Percentiles rank a stretch among this genome's conserved stretches.
These are phyloP conservation scores for Eriosoma lanigerum DNA, from an alignment of 1,140 invertebrate species.

Conservation along the genomic window DNA sequence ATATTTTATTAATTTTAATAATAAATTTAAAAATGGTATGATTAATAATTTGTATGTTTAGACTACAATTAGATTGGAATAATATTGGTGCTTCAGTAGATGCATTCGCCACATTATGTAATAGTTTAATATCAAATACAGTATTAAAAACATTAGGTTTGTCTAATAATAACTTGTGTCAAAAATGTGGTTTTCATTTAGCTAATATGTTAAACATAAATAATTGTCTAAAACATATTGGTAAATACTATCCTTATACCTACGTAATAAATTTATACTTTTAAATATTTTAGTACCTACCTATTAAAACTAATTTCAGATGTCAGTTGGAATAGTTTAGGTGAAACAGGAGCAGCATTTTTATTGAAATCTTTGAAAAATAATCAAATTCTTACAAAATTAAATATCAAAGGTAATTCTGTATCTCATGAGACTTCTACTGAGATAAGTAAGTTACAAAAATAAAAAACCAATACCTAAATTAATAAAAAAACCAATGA, in stretches of 20 bases:
- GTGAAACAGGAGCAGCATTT: neutral
- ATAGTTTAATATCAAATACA: conserved; percentile 30
- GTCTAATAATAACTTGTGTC: conserved; percentile 14
- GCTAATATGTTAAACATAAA: neutral
- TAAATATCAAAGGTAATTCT: conserved; percentile 25
- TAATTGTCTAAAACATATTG: conserved; percentile 32
- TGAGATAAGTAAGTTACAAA: conserved; percentile 6
- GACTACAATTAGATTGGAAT: conserved; percentile 35
- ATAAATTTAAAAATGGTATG: neutral
- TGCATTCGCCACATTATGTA: conserved; percentile 24
- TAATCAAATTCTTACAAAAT: neutral
- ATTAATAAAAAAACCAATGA: no score
- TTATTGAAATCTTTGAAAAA: conserved; percentile 34
- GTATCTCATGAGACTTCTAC: neutral
- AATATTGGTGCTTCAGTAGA: conserved; percentile 19
- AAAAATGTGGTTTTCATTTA: conserved; percentile 3
- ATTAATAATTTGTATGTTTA: neutral
- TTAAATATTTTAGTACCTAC: neutral
- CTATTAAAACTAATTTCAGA: conserved; percentile 11
- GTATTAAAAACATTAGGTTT: conserved; percentile 17
- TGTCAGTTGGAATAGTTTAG: conserved; percentile 39
- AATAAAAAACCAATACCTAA: neutral
- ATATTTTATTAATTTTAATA: neutral
- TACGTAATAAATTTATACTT: neutral
- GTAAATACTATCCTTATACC: neutral